Evolutionary conservation across 1,140 invertebrate genomes (phyloP).

Genomic region (Apis laboriosa): DNA sequence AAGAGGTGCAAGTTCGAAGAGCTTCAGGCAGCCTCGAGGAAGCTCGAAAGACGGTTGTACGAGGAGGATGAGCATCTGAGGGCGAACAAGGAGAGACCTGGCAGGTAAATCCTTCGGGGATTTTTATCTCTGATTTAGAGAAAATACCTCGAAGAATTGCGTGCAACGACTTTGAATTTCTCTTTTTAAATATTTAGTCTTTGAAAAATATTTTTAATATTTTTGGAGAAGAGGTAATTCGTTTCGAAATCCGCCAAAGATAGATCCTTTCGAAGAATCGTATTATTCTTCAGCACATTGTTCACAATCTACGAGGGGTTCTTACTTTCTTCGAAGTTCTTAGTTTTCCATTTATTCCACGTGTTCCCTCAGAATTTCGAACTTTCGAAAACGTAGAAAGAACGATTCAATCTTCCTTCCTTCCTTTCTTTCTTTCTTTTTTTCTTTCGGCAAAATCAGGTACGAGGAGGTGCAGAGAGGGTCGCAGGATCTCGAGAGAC

Average conservation of each 20-base stretch:
- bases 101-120: slow-evolving; percentile 1
- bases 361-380: neutral
- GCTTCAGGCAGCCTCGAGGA: slow-evolving; percentile 70
- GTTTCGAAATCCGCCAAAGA: too few species aligned
- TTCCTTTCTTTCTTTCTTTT: neutral
- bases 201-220: too few species aligned
- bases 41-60: slow-evolving; percentile 67
- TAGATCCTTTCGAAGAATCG: neutral
- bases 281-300: neutral
- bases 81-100: slow-evolving; percentile 47
- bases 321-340: neutral
- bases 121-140: too few species aligned
- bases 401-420: neutral
- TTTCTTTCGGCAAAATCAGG: slow-evolving; percentile 25
- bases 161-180: neutral
- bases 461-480: slow-evolving; percentile 70
- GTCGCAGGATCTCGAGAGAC: slow-evolving; percentile 73
- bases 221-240: too few species aligned
- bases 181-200: too few species aligned
- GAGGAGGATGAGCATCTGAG: slow-evolving; percentile 53
- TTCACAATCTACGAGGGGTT: neutral
- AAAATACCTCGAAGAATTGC: neutral
- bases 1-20: slow-evolving; percentile 72
- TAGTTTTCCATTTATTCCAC: neutral
- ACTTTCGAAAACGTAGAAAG: neutral